Evolutionary conservation across 2,797 vertebrate species (phyloP).

Genomic region (Hybognathus amarus): DNA sequence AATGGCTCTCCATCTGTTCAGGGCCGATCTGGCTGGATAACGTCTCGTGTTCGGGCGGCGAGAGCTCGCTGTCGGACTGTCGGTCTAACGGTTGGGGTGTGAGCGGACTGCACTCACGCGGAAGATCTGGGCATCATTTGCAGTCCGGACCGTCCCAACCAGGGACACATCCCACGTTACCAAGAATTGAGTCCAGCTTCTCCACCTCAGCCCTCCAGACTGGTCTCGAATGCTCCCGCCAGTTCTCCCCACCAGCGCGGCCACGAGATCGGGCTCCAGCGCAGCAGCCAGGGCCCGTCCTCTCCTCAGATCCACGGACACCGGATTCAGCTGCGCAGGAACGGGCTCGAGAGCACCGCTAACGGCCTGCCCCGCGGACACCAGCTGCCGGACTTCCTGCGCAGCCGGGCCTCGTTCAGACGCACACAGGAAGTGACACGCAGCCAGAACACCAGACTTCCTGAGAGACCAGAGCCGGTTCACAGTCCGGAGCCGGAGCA

Average conservation of each 20-base stretch:
- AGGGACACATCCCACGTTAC: slow-evolving; percentile 51
- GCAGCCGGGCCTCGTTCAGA: slow-evolving; percentile 66
- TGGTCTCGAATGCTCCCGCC: neutral
- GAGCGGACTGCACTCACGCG: slow-evolving; percentile 90
- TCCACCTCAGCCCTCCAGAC: slow-evolving; percentile 1
- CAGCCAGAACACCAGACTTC: slow-evolving; percentile 35
- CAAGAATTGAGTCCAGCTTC: slow-evolving; percentile 33
- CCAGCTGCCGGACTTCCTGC: slow-evolving; percentile 70
- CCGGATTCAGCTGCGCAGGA: slow-evolving; percentile 61
- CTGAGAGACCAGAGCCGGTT: slow-evolving; percentile 30
- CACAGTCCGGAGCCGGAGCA: slow-evolving; percentile 58
- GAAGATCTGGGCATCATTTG: slow-evolving; percentile 94
- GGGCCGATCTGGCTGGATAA: slow-evolving; percentile 97
- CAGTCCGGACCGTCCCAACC: slow-evolving; percentile 65
- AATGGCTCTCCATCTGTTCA: slow-evolving; percentile 46
- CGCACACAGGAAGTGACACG: slow-evolving; percentile 61
- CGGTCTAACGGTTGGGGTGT: slow-evolving; percentile 92
- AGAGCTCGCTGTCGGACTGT: slow-evolving; percentile 85
- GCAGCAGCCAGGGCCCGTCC: slow-evolving; percentile 61
- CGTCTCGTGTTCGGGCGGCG: slow-evolving; percentile 84
- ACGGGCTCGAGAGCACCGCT: slow-evolving; percentile 68
- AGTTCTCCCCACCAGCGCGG: slow-evolving; percentile 63
- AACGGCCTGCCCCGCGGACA: slow-evolving; percentile 70
- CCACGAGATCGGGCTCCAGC: slow-evolving; percentile 78
- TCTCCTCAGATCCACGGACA: slow-evolving; percentile 61